A percentile compares a stretch with the other conserved stretches of the same genome.
These are phyloP conservation scores for Hyposmocoma kahamanoa DNA, from an alignment of 1,140 invertebrate genomes.

Conservation along the genomic window DNA sequence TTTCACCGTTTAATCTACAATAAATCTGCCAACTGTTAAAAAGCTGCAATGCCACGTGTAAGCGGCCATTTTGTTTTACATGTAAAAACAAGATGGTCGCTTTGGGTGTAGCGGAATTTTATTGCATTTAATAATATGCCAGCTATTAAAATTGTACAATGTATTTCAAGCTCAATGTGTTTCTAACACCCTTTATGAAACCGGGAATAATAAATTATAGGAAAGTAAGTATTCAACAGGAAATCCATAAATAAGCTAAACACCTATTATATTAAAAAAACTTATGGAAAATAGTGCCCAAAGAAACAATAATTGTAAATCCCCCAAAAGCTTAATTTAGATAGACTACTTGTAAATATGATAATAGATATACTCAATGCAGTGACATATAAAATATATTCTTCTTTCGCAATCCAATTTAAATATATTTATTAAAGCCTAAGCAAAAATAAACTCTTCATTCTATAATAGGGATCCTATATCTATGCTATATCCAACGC, in stretches of 20 bases:
- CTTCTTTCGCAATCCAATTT: constrained; percentile 59
- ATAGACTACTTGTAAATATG: constrained; percentile 37
- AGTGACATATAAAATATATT: constrained; percentile 63
- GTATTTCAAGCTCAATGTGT: constrained; percentile 62
- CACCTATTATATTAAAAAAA: too few relatives aligned
- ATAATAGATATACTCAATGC: constrained; percentile 34
- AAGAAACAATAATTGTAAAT: too few relatives aligned
- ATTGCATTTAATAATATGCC: neutral
- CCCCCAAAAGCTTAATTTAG: constrained; percentile 47
- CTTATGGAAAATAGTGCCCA: too few relatives aligned
- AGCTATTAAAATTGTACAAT: constrained; percentile 8
- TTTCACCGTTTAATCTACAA: too few relatives aligned
- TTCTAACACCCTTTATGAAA: constrained; percentile 65
- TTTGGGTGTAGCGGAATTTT: too few relatives aligned
- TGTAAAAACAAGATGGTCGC: constrained; percentile 13
- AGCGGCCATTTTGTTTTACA: constrained; percentile 20
- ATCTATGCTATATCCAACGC: constrained; percentile 37
- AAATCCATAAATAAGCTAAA: too few relatives aligned
- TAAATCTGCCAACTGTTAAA: constrained; percentile 6
- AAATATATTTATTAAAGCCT: constrained; percentile 53
- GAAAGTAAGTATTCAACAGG: too few relatives aligned
- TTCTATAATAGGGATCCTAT: constrained; percentile 53
- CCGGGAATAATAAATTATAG: too few relatives aligned
- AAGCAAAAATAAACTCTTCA: constrained; percentile 72
- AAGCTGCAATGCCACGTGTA: too few relatives aligned